Base-by-base conservation (phyloP, 2,113 vertebrate genomes). In the Anoplopoma fimbria region DNA sequence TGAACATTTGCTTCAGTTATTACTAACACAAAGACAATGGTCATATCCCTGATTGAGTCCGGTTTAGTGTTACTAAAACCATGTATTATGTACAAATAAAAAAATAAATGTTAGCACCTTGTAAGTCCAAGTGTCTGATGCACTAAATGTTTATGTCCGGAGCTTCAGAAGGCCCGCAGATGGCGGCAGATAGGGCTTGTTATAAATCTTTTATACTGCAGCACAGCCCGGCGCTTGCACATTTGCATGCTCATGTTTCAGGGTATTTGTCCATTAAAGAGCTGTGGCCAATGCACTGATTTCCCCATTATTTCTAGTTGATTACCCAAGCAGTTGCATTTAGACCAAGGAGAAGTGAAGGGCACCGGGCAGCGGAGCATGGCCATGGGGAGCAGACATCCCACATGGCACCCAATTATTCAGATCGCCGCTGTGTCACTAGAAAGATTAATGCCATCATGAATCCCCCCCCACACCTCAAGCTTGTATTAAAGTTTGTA, bases 311-410 rank as follows among this genome's bases (percentile, higher is more conserved):
- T 88, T 90, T 92, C 88, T 87, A 79, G 91, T 87, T 91, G 91
- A 92, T 91, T 92, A 89, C 79, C 82, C 85, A 73, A 87, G 87
- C 87, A 85, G 77, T 90, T 90, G 92, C 83, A 88, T 91, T 84
- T 72, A 86, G 75, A 92, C 88, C 88, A 94, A 95, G 92, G 93
- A 86, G 87, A 93, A 90, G 73, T 92, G 89, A 93, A 94, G 92
- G 94, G 80, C 89, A 92, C 19, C 0, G 53, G 76, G 75, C 86
- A 85, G 70, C 84, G 58, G 61, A 79, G 75, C 84, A 77, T 61
- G 71, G 61, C 78, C 69, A 79, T 40, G 45, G 84, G 87, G 73
- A 89, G 61, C 84, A 64, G 70, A 84, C 87, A 78, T 81, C 84
- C 71, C 75, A 69, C 83, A 73, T 78, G 77, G 70, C 82, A 38